phyloP scores from a whole-genome alignment of 1,140 invertebrate species.

The Cotesia chilonis region DNA sequence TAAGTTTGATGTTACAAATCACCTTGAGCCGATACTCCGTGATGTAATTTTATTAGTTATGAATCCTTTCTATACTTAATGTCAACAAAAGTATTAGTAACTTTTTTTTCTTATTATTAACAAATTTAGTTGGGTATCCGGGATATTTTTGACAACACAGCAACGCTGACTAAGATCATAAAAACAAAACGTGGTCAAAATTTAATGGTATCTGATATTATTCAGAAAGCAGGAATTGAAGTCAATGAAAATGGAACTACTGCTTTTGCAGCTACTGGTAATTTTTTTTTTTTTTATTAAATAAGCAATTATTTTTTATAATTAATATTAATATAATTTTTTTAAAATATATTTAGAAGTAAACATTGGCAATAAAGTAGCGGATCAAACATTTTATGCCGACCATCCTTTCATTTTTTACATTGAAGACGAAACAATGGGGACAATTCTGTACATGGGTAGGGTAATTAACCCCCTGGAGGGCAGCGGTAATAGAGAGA shows the following conservation, averaged over 20 bases:
- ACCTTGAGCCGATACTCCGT: constrained; percentile 71
- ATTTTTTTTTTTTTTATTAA: neutral
- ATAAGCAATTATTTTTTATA: constrained; percentile 19
- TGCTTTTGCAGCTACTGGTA: constrained; percentile 81
- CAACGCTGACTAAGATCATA: constrained; percentile 73
- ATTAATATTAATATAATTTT: constrained; percentile 13
- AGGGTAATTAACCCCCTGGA: constrained; percentile 72
- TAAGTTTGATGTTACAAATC: constrained; percentile 74
- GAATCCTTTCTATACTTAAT: constrained; percentile 2
- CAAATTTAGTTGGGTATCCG: constrained; percentile 72
- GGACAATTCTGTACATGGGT: constrained; percentile 77
- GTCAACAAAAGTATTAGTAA: neutral
- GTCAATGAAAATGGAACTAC: constrained; percentile 85
- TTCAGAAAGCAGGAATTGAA: constrained; percentile 85
- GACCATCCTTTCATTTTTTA: constrained; percentile 82
- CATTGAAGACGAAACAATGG: constrained; percentile 77
- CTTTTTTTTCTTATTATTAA: constrained; percentile 12
- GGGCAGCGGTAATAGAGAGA: constrained; percentile 30
- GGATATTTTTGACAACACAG: constrained; percentile 75
- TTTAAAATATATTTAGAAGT: constrained; percentile 67
- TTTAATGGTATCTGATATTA: constrained; percentile 75
- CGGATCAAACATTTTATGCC: constrained; percentile 71
- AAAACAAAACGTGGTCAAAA: constrained; percentile 63
- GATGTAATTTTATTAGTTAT: constrained; percentile 61
- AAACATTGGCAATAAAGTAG: constrained; percentile 77